phyloP scores from a whole-genome alignment of 2,888 invertebrate genomes.

The Hirtodrosophila cameraria region DNA sequence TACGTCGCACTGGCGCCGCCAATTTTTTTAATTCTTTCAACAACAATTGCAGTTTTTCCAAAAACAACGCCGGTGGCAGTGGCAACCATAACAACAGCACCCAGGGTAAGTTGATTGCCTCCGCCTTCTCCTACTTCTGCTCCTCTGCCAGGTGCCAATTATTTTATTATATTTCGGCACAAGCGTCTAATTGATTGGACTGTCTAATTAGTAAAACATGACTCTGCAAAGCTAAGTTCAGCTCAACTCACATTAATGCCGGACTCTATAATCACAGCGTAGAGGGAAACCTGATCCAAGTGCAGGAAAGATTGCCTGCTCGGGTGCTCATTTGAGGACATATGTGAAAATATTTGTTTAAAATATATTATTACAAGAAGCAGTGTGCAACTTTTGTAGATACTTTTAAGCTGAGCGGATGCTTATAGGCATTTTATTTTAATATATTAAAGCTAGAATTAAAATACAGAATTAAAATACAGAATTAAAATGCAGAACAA shows the following conservation, averaged over 20 bases:
- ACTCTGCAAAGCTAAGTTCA: slow-evolving; percentile 23
- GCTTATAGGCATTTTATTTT: no score
- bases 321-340: no score
- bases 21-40: slow-evolving; percentile 79
- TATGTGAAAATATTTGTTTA: no score
- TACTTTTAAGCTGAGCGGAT: no score
- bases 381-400: no score
- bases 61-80: slow-evolving; percentile 49
- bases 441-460: no score
- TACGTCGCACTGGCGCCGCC: slow-evolving; percentile 76
- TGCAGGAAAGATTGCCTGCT: no score
- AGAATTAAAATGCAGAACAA: no score
- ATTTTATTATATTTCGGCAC: slow-evolving; percentile 52
- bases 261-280: slow-evolving; percentile 15
- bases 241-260: slow-evolving; percentile 4
- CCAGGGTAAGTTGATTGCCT: slow-evolving; percentile 68
- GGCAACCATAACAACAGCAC: slow-evolving; percentile 70
- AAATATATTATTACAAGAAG: no score
- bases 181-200: slow-evolving; percentile 45
- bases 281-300: slow-evolving; percentile 2
- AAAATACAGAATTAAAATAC: no score
- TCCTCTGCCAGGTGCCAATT: slow-evolving; percentile 46
- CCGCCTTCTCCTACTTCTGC: no score
- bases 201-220: slow-evolving; percentile 51
- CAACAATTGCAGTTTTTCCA: slow-evolving; percentile 76